These are phyloP conservation scores for Cybosia mesomella DNA, from an alignment of 2,888 invertebrate species.

Conservation along the genomic window DNA sequence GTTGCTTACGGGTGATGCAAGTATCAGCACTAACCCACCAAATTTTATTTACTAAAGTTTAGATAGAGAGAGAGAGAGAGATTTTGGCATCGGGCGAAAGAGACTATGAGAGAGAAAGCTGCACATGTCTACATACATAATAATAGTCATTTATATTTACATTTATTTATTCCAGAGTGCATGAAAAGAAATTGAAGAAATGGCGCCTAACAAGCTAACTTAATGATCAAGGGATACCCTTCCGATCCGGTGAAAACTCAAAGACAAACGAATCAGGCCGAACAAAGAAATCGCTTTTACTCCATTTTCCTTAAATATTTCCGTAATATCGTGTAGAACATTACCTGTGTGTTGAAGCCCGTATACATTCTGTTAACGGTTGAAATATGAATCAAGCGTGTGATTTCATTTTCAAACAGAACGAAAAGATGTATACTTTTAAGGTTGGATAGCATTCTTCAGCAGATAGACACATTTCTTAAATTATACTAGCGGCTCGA, in stretches of 20 bases:
- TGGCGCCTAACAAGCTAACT: constrained; percentile 73
- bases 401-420: constrained; percentile 36
- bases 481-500: not conserved
- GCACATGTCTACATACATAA: not conserved
- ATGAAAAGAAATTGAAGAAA: constrained; percentile 59
- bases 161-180: constrained; percentile 37
- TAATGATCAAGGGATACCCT: constrained; percentile 76
- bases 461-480: not conserved
- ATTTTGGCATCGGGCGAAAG: no score
- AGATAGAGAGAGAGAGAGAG: no score
- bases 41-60: no score
- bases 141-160: constrained; percentile 26
- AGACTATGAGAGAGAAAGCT: no score
- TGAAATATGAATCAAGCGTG: constrained; percentile 33
- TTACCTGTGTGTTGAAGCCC: constrained; percentile 40
- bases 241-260: constrained; percentile 69
- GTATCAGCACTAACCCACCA: no score
- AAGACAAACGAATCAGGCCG: constrained; percentile 73
- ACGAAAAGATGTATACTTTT: not conserved
- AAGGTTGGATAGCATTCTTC: not conserved
- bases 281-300: constrained; percentile 72
- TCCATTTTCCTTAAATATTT: constrained; percentile 66
- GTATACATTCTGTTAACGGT: constrained; percentile 44
- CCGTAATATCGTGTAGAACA: constrained; percentile 45
- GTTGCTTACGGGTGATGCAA: no score